Evolutionary conservation across 2,797 vertebrate genomes (phyloP).

Genomic region (Enteromius radiatus): DNA sequence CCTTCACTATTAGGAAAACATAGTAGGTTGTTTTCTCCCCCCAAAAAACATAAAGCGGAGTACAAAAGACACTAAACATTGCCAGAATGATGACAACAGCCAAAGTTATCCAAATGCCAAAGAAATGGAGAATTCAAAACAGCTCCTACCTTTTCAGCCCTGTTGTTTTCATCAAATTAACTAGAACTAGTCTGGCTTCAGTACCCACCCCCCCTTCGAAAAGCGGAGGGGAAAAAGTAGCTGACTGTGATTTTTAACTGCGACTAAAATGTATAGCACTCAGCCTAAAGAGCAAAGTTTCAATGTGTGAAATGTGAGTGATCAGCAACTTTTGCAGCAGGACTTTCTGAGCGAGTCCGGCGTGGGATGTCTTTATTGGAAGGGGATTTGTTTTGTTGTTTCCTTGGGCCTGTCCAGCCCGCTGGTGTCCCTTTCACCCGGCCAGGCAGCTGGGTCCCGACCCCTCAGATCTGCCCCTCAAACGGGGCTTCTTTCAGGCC

Average conservation of each 20-base stretch:
- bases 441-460: constrained; percentile 96
- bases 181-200: constrained; percentile 56
- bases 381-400: constrained; percentile 82
- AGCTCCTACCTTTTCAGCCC: constrained; percentile 80
- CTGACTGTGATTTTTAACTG: constrained; percentile 44
- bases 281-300: constrained; percentile 67
- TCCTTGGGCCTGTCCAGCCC: constrained; percentile 90
- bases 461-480: constrained; percentile 89
- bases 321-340: constrained; percentile 77
- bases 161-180: constrained; percentile 70
- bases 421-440: constrained; percentile 92
- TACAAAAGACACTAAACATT: constrained; percentile 7
- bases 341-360: constrained; percentile 73
- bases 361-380: constrained; percentile 84
- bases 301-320: constrained; percentile 73
- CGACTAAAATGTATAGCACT: constrained; percentile 65
- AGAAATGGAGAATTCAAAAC: constrained; percentile 61
- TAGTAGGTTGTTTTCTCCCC: background rate
- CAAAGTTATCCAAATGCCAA: constrained; percentile 44
- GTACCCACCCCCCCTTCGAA: constrained; percentile 15
- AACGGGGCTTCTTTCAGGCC: constrained; percentile 91
- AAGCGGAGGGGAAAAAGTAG: constrained; percentile 60
- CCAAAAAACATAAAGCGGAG: background rate
- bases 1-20: background rate
- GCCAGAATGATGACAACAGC: constrained; percentile 38